Evolutionary conservation across 2,113 vertebrate species (phyloP), one percentile per base, ranked within the genome.

Genomic region (Rhea americana): DNA sequence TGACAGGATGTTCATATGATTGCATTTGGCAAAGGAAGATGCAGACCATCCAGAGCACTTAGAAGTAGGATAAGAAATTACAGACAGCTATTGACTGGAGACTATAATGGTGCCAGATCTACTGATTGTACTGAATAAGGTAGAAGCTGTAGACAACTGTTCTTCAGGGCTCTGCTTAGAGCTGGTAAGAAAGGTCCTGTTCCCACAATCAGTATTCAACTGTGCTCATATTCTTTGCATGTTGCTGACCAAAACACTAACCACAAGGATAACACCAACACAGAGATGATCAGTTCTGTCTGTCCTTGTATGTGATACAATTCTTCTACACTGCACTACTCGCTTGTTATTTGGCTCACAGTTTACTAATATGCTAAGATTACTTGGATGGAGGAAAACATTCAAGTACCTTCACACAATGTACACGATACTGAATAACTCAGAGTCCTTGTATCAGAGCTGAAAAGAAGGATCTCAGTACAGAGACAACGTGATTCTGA

Each of bases 1-100:
- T 61, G 55, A 45, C n/a, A 63, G 83, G 55, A 68, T 0, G 1
- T 17, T 61, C 2, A 9, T 12, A 24, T 4, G 9, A 75, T 56
- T 91, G 37, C 53, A 79, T 18, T 13, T 35, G 19, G 53, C 39
- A 82, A 73, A 85, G 3, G 8, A 48, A 89, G 39, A 28, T 21
- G 56, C 0, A 75, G 18, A 37, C 3, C 35, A 47, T 0, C 28
- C 2, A 62, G n/a, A 21, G 16, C 5, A 55, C 19, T n/a, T n/a
- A 26, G 30, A 51, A 17, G 9, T 26, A 62, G 62, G 21, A 1
- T 16, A 66, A 45, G 22, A 53, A 50, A 16, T 61, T 56, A 65
- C 15, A 22, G 58, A 88, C 19, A 18, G 53, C 68, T 61, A 9
- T 0, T 24, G 39, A 41, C 22, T 26, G 30, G 76, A 73, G 26